Percentiles rank a stretch among this genome's conserved stretches.
These are phyloP conservation scores for Bungarus multicinctus DNA, from an alignment of 2,113 vertebrate genomes.

Conservation along the genomic window DNA sequence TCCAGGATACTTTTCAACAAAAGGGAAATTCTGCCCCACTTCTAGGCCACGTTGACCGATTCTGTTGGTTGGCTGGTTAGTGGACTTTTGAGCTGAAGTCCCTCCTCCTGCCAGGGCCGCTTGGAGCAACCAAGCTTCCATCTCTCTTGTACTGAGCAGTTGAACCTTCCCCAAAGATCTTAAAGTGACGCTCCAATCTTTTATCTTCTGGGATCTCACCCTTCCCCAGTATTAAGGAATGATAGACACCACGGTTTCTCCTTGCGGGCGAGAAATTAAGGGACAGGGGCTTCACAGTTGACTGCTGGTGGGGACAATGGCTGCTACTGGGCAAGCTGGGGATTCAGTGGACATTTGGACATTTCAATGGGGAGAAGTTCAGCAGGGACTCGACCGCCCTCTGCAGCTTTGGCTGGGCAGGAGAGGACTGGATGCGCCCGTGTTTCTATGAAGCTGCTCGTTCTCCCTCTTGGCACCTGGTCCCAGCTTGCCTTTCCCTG, in stretches of 20 bases:
- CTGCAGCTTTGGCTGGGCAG: background rate
- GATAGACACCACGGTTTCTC: background rate
- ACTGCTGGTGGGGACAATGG: background rate
- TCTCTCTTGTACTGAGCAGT: background rate
- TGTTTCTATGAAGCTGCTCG: background rate
- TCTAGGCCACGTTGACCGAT: background rate
- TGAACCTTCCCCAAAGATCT: background rate
- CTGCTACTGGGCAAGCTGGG: background rate
- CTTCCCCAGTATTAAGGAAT: too few relatives aligned
- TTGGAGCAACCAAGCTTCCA: background rate
- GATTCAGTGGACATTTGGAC: background rate
- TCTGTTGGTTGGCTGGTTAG: background rate
- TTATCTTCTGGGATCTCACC: too few relatives aligned
- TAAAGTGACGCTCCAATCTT: background rate
- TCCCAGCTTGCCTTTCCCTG: background rate
- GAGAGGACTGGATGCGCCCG: too few relatives aligned
- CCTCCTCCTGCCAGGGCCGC: background rate
- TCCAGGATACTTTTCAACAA: background rate
- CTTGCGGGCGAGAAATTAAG: background rate
- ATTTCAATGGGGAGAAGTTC: background rate
- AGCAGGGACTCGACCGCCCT: background rate
- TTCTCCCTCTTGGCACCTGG: background rate
- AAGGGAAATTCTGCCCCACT: background rate
- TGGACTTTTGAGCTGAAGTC: background rate
- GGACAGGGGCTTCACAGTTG: background rate